These are phyloP conservation scores for Drosophila oshimai DNA, from an alignment of 1,140 invertebrate genomes.

Conservation along the genomic window DNA sequence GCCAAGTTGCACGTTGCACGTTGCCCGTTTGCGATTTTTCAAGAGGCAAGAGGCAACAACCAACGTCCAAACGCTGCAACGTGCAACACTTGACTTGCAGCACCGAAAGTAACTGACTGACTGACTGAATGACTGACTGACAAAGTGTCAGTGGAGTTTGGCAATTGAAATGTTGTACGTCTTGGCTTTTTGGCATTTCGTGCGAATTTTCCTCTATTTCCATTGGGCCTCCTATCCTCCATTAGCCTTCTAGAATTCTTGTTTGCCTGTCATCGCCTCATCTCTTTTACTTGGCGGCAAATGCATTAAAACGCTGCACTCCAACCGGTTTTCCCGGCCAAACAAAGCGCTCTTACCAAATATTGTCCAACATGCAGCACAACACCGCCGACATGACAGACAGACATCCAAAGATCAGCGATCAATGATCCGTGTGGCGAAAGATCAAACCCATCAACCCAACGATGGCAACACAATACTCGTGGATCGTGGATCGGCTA, in stretches of 20 bases:
- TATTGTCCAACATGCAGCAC: constrained; percentile 6
- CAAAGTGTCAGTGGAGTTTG: neutral
- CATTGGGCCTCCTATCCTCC: constrained; percentile 3
- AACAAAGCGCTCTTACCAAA: constrained; percentile 13
- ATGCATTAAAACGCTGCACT: neutral
- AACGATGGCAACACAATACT: constrained; percentile 7
- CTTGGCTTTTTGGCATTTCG: constrained; percentile 65
- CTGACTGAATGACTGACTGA: neutral
- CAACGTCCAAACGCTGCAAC: constrained; percentile 45
- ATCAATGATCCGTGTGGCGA: constrained; percentile 15
- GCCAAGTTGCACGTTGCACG: constrained; percentile 40
- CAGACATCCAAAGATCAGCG: constrained; percentile 9
- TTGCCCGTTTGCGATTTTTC: constrained; percentile 55
- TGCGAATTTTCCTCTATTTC: constrained; percentile 36
- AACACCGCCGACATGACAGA: too few relatives aligned
- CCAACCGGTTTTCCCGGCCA: constrained; percentile 9
- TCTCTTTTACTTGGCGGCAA: neutral
- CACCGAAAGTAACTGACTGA: neutral
- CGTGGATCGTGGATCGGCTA: neutral
- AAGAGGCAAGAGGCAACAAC: constrained; percentile 62
- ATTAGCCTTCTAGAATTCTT: constrained; percentile 25
- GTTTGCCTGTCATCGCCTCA: neutral
- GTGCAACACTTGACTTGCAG: constrained; percentile 22
- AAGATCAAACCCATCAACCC: constrained; percentile 13
- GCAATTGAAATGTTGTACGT: constrained; percentile 55